Evolutionary conservation across 2,797 vertebrate species (phyloP).

Genomic region (Varecia variegata): DNA sequence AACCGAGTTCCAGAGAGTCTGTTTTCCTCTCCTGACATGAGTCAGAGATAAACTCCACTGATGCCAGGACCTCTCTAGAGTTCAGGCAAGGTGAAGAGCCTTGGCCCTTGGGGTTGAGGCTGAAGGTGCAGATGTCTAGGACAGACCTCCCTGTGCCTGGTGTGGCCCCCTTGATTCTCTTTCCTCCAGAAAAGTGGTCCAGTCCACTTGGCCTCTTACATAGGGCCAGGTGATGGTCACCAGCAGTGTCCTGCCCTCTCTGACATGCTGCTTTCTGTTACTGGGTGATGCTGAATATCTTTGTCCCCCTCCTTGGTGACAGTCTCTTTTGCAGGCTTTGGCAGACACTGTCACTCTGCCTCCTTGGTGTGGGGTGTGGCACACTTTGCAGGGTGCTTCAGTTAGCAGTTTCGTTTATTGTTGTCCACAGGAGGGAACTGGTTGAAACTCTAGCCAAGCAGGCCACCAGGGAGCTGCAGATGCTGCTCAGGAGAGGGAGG

Average conservation of each 20-base stretch:
- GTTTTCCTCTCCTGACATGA: background rate
- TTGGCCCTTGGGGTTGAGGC: background rate
- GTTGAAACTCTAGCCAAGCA: background rate
- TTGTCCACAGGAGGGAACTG: background rate
- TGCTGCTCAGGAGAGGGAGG: background rate
- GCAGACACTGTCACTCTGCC: background rate
- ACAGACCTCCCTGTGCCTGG: background rate
- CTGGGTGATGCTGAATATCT: background rate
- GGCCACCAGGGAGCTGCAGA: background rate
- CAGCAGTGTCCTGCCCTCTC: background rate
- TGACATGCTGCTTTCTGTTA: background rate
- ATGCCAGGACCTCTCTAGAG: background rate
- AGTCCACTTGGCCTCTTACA: background rate
- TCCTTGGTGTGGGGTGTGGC: background rate
- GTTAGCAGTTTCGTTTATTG: background rate
- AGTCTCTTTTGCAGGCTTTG: background rate
- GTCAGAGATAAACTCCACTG: background rate
- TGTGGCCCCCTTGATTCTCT: background rate
- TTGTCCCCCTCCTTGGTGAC: background rate
- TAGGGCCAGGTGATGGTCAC: background rate
- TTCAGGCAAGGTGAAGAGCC: background rate
- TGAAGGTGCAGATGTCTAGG: background rate
- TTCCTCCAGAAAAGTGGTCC: background rate
- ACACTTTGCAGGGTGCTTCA: background rate
- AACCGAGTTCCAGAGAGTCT: background rate